Base-by-base conservation (phyloP, 1,140 invertebrate genomes). In the Macrobrachium rosenbergii region DNA sequence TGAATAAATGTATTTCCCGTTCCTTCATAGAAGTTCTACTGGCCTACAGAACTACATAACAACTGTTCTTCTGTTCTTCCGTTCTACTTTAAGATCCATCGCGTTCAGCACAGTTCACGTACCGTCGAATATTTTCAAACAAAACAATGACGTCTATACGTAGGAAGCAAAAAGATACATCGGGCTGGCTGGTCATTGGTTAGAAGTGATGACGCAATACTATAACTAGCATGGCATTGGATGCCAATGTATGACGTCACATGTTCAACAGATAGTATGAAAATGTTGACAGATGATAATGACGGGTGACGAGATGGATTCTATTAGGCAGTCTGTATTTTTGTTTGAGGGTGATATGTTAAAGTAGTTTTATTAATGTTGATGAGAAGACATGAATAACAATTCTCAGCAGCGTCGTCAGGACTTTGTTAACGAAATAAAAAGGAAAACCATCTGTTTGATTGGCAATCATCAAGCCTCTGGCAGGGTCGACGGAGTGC, bases 231-330 rank as follows among this genome's bases (percentile, higher is more conserved):
- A 72, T 43, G 17, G 16, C 23, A 72, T 72, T 72, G 69, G 69
- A 12, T n/a, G 37, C 21, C 23, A 28, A 72, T 19, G 21, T 11
- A 43, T 72, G 69, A 72, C 69, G 69, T 72, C 69, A 28, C 21
- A 72, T 43, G 37, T 43, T 72, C 69, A 72, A 72, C 69, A 72
- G 69, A 72, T 72, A 43, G 69, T 72, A 72, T 28, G 69, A 23
- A 72, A 43, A 72, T 23, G 69, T 43, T n/a, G 23, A 72, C 52
- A 52, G 12, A 52, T 52, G 52, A 52, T 72, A 28, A 43, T 72
- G 16, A n/a, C 21, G 21, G 7, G 12, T 72, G 11, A 6, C 19
- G 69, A 43, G 37, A 28, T 5, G 16, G 12, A 43, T 2, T 0
- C 28, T 37, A 3, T 37, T 37, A 37, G 28, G 28, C 3, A 37